Conservation (phyloP, 2,888 invertebrate genomes). For the Aspidapion aeneum region DNA sequence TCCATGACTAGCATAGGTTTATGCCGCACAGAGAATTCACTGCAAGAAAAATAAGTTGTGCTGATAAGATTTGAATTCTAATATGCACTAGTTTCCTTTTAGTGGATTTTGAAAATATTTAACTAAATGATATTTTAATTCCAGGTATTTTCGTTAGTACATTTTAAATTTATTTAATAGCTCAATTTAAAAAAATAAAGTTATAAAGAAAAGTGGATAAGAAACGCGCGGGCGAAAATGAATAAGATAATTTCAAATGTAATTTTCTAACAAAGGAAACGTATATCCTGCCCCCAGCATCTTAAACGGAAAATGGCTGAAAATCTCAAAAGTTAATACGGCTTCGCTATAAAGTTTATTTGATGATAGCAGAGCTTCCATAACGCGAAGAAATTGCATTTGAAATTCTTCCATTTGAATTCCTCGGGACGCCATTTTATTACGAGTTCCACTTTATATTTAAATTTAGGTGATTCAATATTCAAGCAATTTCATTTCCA, state of each 20-base stretch:
- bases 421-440: conserved; percentile 37
- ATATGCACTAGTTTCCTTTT: no score
- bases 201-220: not conserved
- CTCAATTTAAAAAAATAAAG: no score
- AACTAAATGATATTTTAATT: no score
- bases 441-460: conserved; percentile 48
- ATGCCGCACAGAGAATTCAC: no score
- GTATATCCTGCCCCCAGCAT: not conserved
- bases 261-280: not conserved
- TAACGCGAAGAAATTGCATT: conserved; percentile 30
- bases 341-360: conserved; percentile 34
- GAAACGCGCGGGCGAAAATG: not conserved
- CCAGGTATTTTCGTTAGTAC: no score
- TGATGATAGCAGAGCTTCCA: conserved; percentile 31
- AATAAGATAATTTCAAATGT: not conserved
- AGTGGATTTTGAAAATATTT: no score
- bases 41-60: no score
- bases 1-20: no score
- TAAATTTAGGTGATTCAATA: conserved; percentile 49
- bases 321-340: conserved; percentile 33
- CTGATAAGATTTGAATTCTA: no score
- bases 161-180: no score
- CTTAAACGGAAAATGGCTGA: conserved; percentile 9
- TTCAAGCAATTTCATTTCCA: conserved; percentile 48
- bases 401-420: conserved; percentile 33